phyloP scores from a whole-genome alignment of 2,888 invertebrate species.

The Glyphotaelius pellucidus region DNA sequence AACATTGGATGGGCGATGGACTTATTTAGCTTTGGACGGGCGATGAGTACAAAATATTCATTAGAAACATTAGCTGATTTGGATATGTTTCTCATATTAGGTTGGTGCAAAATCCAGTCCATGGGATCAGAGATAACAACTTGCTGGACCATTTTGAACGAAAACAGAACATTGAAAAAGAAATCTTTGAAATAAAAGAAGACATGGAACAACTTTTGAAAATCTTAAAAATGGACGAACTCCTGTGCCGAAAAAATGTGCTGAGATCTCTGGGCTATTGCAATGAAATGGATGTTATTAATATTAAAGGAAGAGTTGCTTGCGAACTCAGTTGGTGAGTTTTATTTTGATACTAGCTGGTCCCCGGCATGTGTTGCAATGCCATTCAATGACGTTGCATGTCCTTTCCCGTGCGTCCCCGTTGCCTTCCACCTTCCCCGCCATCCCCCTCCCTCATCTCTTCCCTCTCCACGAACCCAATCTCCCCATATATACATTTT shows the following conservation, averaged over 20 bases:
- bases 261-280: conserved; percentile 95
- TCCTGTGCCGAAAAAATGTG: conserved; percentile 96
- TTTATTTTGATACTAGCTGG: no score
- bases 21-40: no score
- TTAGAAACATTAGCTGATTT: background rate
- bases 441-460: no score
- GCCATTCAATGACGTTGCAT: no score
- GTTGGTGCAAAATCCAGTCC: conserved; percentile 39
- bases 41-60: background rate
- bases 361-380: no score
- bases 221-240: conserved; percentile 96
- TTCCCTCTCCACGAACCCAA: no score
- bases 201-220: conserved; percentile 89
- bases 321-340: conserved; percentile 94
- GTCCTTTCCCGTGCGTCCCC: no score
- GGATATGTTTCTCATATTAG: conserved; percentile 23
- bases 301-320: conserved; percentile 97
- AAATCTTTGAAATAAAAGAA: conserved; percentile 79
- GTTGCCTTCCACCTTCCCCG: no score
- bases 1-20: no score
- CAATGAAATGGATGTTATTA: conserved; percentile 94
- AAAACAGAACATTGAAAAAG: conserved; percentile 78
- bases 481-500: no score
- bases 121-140: conserved; percentile 21
- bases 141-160: conserved; percentile 20